phyloP scores from a whole-genome alignment of 2,113 vertebrate genomes.

The Terrapene triunguis region DNA sequence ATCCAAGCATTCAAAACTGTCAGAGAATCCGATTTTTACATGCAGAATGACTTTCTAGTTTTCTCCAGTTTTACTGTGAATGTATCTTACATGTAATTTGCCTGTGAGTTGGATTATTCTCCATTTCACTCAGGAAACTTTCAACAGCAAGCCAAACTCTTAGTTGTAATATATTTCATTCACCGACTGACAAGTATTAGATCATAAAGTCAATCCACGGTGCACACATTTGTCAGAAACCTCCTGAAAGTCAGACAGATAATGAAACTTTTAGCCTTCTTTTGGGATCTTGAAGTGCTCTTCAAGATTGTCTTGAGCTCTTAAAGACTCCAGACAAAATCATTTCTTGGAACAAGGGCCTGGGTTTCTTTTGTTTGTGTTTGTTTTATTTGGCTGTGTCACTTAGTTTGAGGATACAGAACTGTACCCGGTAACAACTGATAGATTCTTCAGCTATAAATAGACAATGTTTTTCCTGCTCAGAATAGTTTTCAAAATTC shows the following conservation, averaged over 20 bases:
- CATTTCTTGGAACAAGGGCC: constrained; percentile 63
- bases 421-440: constrained; percentile 44
- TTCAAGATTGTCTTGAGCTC: constrained; percentile 48
- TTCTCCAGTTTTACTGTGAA: not conserved
- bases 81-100: not conserved
- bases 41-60: not conserved
- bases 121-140: not conserved
- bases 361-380: constrained; percentile 36
- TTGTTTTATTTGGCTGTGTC: constrained; percentile 73
- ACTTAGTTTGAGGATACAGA: constrained; percentile 61
- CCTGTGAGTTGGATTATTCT: not conserved
- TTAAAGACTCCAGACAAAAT: constrained; percentile 69
- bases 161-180: not conserved
- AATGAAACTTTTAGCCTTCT: not conserved
- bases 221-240: not conserved
- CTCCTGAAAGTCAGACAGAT: constrained; percentile 11
- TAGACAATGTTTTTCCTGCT: constrained; percentile 55
- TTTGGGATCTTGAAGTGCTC: constrained; percentile 29
- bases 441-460: constrained; percentile 69
- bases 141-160: not conserved
- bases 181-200: not conserved
- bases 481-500: constrained; percentile 7
- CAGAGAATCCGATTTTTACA: constrained; percentile 33
- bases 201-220: not conserved
- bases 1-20: constrained; percentile 4